A percentile compares a stretch with the other conserved stretches of the same genome.
These are phyloP conservation scores for Oscheius sp. DNA, from an alignment of 2,888 invertebrate species.

Conservation along the genomic window DNA sequence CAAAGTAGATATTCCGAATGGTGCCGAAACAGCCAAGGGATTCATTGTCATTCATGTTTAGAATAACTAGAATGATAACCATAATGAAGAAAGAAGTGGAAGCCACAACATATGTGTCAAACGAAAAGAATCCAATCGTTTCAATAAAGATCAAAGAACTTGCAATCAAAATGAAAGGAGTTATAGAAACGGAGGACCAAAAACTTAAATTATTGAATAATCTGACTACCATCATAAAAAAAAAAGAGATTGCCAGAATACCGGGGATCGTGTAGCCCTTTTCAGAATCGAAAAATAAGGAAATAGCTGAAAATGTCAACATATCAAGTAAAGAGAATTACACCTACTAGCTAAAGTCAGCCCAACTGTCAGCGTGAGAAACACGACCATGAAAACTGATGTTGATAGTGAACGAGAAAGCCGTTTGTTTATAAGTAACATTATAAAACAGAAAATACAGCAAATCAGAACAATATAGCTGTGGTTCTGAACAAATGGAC, in stretches of 20 bases:
- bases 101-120: constrained; percentile 7
- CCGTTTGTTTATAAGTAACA: neutral
- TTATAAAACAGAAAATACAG: too few species aligned
- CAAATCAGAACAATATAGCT: constrained; percentile 7
- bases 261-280: neutral
- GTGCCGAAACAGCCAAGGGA: too few species aligned
- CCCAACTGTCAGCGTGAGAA: constrained; percentile 9
- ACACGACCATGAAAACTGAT: neutral
- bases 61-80: neutral
- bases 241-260: neutral
- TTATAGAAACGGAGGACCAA: neutral
- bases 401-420: neutral
- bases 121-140: constrained; percentile 14
- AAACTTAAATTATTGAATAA: neutral
- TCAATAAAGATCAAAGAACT: constrained; percentile 1
- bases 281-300: neutral
- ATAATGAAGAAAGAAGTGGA: constrained; percentile 9
- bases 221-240: neutral
- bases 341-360: neutral
- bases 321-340: neutral
- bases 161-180: constrained; percentile 2
- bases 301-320: constrained; percentile 5
- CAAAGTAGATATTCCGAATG: too few species aligned
- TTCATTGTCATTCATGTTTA: too few species aligned
- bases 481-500: constrained; percentile 31